Evolutionary conservation across 2,797 vertebrate species (phyloP), one percentile per base, ranked within the genome.

Genomic region (Nannoperca australis): DNA sequence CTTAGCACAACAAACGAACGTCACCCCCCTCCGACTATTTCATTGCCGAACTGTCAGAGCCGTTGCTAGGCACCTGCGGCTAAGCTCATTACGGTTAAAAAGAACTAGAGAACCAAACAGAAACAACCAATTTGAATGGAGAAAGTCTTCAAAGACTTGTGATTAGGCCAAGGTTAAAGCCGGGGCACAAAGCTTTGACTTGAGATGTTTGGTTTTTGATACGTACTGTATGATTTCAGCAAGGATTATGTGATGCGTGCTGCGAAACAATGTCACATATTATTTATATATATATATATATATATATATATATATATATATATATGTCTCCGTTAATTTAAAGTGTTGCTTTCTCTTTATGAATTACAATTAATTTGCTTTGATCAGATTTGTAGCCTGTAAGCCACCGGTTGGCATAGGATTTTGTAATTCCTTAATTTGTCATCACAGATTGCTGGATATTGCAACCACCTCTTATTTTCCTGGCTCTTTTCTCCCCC

Each of bases 1-100:
- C 90, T 85, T 88, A 88, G 88, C 80, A 32, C 85, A 83, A 85
- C 68, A 83, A 89, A 86, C 61, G 56, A 86, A 53, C 15, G n/a
- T 83, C 71, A 74, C 85, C 36, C 36, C 91, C 83, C 24, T 27
- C 88, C 76, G 62, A 88, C 90, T 51, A 76, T 76, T 84, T 73
- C 79, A 84, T 82, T 84, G 79, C 89, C 3, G 49, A 78, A 85
- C 88, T 88, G 85, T 81, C 84, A 78, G 74, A 82, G 89, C 83
- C 40, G 94, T 94, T 94, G 91, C 93, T 92, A 88, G 81, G 90
- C 88, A 81, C 88, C 85, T 75, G 85, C 45, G 15, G 75, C 84
- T 84, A 83, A 91, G 91, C 93, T 92, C 91, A 91, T 93, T 93
- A 89, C 70, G 80, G 79, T 74, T 85, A 83, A 84, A 91, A 87